Percentiles rank a stretch among this genome's conserved stretches.
Evolutionary conservation across 1,140 invertebrate species (phyloP).

Genomic region (Drosophila chauvacae): DNA sequence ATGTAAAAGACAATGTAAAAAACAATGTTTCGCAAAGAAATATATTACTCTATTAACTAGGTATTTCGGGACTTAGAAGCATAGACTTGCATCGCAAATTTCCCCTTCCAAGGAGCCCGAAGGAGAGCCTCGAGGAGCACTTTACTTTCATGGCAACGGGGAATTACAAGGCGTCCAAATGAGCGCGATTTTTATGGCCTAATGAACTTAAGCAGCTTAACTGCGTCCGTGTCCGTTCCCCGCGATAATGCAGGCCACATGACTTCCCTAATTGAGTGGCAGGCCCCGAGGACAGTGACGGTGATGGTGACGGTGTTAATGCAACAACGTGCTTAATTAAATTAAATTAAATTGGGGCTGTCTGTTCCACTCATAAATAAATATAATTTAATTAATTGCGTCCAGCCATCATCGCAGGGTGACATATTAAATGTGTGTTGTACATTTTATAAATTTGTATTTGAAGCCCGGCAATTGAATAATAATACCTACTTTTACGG

Average conservation of each 20-base stretch:
- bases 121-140: constrained; percentile 10
- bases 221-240: neutral
- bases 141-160: constrained; percentile 31
- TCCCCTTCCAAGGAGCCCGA: neutral
- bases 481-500: neutral
- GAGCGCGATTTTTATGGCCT: constrained; percentile 54
- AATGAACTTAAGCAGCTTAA: constrained; percentile 55
- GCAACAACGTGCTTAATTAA: constrained; percentile 5
- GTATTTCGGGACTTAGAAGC: neutral
- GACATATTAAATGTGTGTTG: constrained; percentile 15
- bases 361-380: constrained; percentile 28
- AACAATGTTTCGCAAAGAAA: neutral
- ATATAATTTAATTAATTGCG: constrained; percentile 57
- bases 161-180: constrained; percentile 52
- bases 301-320: neutral
- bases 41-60: neutral
- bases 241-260: constrained; percentile 41
- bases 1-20: no score
- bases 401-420: constrained; percentile 10
- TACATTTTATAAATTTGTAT: constrained; percentile 26
- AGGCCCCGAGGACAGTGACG: neutral
- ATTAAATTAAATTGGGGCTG: constrained; percentile 16
- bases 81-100: neutral
- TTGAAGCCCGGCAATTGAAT: constrained; percentile 7
- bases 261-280: constrained; percentile 50